Evolutionary conservation across 2,888 invertebrate genomes (phyloP).

Genomic region (Apoda limacodes): DNA sequence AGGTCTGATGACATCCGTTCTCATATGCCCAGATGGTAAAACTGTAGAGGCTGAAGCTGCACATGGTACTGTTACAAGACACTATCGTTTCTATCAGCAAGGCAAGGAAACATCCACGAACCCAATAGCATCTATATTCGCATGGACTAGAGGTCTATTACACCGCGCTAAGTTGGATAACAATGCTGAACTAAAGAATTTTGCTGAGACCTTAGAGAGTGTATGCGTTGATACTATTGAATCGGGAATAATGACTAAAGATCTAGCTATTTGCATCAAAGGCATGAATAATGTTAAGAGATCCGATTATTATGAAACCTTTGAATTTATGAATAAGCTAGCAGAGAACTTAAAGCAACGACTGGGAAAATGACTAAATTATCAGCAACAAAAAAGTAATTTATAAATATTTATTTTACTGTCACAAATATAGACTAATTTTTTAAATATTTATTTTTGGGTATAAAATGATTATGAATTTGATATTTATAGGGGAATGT

Average conservation of each 20-base stretch:
- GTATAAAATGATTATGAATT: constrained; percentile 19
- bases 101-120: constrained; percentile 99
- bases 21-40: constrained; percentile 97
- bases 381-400: constrained; percentile 30
- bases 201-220: constrained; percentile 87
- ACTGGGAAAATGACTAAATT: constrained; percentile 64
- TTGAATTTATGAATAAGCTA: constrained; percentile 95
- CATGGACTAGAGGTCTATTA: constrained; percentile 94
- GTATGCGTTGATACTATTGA: constrained; percentile 97
- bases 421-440: constrained; percentile 19
- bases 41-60: constrained; percentile 99
- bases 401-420: constrained; percentile 32
- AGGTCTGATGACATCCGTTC: constrained; percentile 98
- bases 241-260: constrained; percentile 96
- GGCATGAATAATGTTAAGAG: constrained; percentile 84
- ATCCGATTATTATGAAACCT: constrained; percentile 94
- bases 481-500: constrained; percentile 29
- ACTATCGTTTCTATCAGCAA: constrained; percentile 89
- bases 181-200: constrained; percentile 80
- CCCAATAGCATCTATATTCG: constrained; percentile 98
- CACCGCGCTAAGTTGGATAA: constrained; percentile 95
- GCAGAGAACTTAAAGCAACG: constrained; percentile 86
- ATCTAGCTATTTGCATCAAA: constrained; percentile 97
- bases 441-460: constrained; percentile 18
- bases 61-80: constrained; percentile 96